Percentiles rank a stretch among this genome's conserved stretches.
phyloP scores from a whole-genome alignment of 2,113 vertebrate species.

The Pica pica region DNA sequence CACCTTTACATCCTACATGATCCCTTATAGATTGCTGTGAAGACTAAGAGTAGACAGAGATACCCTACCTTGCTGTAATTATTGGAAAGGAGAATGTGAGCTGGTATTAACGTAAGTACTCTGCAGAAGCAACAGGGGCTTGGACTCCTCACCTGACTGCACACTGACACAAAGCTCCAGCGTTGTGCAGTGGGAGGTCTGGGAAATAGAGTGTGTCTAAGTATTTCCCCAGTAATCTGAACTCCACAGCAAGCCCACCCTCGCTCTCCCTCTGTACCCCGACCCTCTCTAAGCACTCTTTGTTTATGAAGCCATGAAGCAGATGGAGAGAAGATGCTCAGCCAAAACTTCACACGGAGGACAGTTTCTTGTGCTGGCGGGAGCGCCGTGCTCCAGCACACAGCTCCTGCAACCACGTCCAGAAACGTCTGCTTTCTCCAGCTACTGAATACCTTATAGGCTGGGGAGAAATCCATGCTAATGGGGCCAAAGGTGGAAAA shows the following conservation, averaged over 20 bases:
- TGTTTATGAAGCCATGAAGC: neutral
- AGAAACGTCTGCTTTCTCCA: neutral
- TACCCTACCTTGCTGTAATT: neutral
- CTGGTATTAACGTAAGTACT: neutral
- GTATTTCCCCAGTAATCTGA: neutral
- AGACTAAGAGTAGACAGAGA: neutral
- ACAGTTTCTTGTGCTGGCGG: neutral
- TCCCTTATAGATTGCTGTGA: neutral
- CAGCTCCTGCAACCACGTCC: neutral
- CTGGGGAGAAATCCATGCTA: neutral
- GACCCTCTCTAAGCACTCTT: neutral
- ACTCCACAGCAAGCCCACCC: neutral
- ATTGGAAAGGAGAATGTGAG: neutral
- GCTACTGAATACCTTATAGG: neutral
- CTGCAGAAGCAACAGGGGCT: neutral
- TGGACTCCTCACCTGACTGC: neutral
- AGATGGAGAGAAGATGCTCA: neutral
- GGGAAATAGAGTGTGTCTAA: neutral
- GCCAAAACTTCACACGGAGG: fast-evolving
- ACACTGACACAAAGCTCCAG: neutral
- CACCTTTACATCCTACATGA: neutral
- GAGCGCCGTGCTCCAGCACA: fast-evolving
- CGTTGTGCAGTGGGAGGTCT: neutral
- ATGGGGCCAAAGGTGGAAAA: conserved; percentile 11
- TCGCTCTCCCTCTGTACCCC: neutral